Evolutionary conservation across 2,113 vertebrate genomes (phyloP), one percentile per base, ranked within the genome.

Genomic region (Agelaius tricolor): DNA sequence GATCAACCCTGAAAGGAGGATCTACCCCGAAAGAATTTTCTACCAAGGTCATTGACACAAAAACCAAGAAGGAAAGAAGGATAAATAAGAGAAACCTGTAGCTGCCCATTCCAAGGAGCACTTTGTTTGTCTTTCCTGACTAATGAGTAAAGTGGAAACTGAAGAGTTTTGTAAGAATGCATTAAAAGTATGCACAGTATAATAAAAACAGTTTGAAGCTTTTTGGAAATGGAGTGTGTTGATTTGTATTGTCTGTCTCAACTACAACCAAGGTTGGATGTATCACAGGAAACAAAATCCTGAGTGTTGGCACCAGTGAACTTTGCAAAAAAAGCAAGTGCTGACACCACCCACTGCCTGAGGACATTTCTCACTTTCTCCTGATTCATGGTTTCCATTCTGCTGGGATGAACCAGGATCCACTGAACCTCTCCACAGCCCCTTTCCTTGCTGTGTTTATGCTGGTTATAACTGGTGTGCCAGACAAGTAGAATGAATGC

Each of bases 181-280:
- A 26, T 26, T 2, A 37, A 59, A 37, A 26, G 15, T 5, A 12
- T 35, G 3, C 15, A 12, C 6, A 23, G 3, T 26, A 2, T 1
- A 12, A 59, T 59, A 37, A 12, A 59, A 37, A 7, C n/a, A 37
- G 14, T 35, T 58, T 35, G n/a, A 24, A 35, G 58, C n/a, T 23
- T 59, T 37, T 23, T 59, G n/a, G 15, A 37, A 12, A 59, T 26
- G 33, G 57, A 58, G 33, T 11, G 22, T 58, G n/a, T 6, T 59
- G 10, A 5, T 59, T 16, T 59, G 23, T 26, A 37, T 17, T 37
- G n/a, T 59, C n/a, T 37, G 23, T 26, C 58, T 26, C 58, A 37
- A 17, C 58, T 4, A 17, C 10, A 24, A 37, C n/a, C 26, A 26
- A 91, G 68, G 24, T 51, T 46, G 72, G 26, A 18, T 59, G 65